Percentiles rank a stretch among this genome's conserved stretches.
phyloP scores from a whole-genome alignment of 1,140 invertebrate genomes.

The Zeugodacus cucurbitae region DNA sequence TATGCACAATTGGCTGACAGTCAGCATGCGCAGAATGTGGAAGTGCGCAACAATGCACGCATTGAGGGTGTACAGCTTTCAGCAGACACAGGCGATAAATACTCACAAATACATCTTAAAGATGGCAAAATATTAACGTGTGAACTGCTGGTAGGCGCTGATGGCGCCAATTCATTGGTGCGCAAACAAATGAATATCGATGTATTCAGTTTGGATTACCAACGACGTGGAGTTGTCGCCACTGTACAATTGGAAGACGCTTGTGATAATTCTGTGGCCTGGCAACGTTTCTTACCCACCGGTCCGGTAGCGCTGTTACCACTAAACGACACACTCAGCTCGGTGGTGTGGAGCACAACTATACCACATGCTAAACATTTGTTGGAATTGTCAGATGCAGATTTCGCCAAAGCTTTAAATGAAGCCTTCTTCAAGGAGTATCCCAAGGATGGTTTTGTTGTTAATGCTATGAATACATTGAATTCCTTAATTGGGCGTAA shows the following conservation, averaged over 20 bases:
- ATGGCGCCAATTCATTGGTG: constrained; percentile 90
- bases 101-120: constrained; percentile 67
- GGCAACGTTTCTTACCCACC: constrained; percentile 93
- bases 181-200: constrained; percentile 82
- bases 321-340: constrained; percentile 80
- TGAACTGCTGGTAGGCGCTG: constrained; percentile 86
- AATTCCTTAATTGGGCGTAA: constrained; percentile 56
- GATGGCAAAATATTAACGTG: constrained; percentile 71
- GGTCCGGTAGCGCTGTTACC: constrained; percentile 94
- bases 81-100: constrained; percentile 46
- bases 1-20: constrained; percentile 69
- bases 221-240: constrained; percentile 91
- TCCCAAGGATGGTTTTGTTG: constrained; percentile 68
- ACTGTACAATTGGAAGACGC: constrained; percentile 81
- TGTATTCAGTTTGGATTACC: constrained; percentile 84
- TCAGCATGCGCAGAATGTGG: constrained; percentile 61
- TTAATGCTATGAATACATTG: constrained; percentile 68
- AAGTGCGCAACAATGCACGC: constrained; percentile 68
- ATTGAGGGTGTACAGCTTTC: constrained; percentile 70
- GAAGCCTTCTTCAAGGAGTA: constrained; percentile 83
- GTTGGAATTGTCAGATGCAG: constrained; percentile 75
- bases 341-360: constrained; percentile 92
- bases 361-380: constrained; percentile 79
- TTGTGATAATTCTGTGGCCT: constrained; percentile 84
- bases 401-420: constrained; percentile 92